Evolutionary conservation across 1,140 invertebrate species (phyloP), one percentile per base, ranked within the genome.

Genomic region (Glomeris maerens): DNA sequence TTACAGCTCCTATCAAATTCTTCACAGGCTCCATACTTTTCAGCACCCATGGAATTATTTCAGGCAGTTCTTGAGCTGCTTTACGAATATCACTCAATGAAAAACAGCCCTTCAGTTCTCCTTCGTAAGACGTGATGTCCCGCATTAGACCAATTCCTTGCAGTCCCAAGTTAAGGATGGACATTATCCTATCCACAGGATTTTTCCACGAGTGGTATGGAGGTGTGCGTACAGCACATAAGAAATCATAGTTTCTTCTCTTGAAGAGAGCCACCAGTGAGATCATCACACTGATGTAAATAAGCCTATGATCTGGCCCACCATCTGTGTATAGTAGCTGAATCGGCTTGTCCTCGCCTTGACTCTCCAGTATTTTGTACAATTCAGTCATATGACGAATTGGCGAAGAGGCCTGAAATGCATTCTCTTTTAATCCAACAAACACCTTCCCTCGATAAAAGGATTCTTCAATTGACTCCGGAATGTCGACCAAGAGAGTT

Each of bases 261-360:
- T 52, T 40, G 44, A 59, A 59, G 2, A 52, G 5, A 13, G 27
- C 25, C 13, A 59, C 29, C 3, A 40, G 10, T 1, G 53, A 41
- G 10, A 53, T 21, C 45, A 55, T 27, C 14, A 59, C 57, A 39
- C 38, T 27, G 13, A 47, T 4, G 36, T 44, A 55, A 17, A 51
- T 59, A 1, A 41, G 38, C 28, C 57, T 44, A 29, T 59, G 57
- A 28, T 59, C 55, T 21, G 55, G 53, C 0, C 57, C 55, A 26
- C 56, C 57, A 54, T 59, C 56, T 17, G 51, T 53, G 26, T 49
- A 57, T 10, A 48, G 21, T 13, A 55, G 26, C 7, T 57, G 26
- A 22, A 56, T 47, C 21, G 50, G 53, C n/a, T n/a, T n/a, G 31
- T 14, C 10, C 36, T n/a, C 17, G 26, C 4, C 14, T 20, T 39